Percentiles rank a stretch among this genome's conserved stretches.
These are phyloP conservation scores for Sphecodes monilicornis DNA, from an alignment of 2,888 invertebrate genomes.

Conservation along the genomic window DNA sequence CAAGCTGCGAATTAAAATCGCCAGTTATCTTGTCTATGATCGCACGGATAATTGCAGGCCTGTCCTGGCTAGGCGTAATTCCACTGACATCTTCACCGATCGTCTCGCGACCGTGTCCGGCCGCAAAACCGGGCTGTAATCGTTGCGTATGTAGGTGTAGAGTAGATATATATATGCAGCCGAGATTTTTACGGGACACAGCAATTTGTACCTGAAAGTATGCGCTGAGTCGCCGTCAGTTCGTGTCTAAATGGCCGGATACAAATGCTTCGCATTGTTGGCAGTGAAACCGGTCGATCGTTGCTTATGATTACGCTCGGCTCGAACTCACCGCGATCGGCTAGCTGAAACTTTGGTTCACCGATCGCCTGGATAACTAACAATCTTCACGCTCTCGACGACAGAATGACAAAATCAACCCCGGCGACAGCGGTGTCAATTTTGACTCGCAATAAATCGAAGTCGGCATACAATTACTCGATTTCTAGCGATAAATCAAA, in stretches of 20 bases:
- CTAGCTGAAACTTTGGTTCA: neutral
- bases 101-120: neutral
- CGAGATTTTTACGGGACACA: slow-evolving; percentile 1
- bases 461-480: too few species aligned
- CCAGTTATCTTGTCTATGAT: slow-evolving; percentile 22
- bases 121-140: neutral
- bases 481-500: too few species aligned
- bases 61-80: slow-evolving; percentile 8
- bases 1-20: slow-evolving; percentile 36
- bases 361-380: neutral
- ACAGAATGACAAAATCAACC: neutral
- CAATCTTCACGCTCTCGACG: neutral
- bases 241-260: slow-evolving; percentile 1
- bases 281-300: neutral
- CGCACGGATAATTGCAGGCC: slow-evolving; percentile 32
- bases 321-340: neutral
- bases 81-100: slow-evolving; percentile 1
- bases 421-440: too few species aligned
- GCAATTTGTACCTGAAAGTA: slow-evolving; percentile 4
- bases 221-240: slow-evolving; percentile 7
- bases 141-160: neutral
- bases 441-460: too few species aligned
- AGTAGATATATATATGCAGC: neutral
- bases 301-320: neutral
- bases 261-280: slow-evolving; percentile 11